Evolutionary conservation across 2,888 invertebrate genomes (phyloP).

Genomic region (Auanema sp.): DNA sequence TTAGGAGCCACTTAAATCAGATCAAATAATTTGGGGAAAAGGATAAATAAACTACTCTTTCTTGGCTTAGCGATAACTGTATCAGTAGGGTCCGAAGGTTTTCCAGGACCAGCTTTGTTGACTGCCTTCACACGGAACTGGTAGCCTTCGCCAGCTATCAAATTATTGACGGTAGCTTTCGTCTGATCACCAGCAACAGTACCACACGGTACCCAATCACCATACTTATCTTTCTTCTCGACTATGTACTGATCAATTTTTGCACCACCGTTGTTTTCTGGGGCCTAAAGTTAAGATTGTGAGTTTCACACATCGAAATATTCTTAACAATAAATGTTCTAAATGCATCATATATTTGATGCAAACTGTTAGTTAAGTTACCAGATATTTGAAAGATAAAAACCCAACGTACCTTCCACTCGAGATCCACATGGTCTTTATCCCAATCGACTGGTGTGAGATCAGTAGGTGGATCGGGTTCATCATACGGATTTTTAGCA

Average conservation of each 20-base stretch:
- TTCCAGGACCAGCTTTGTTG: slow-evolving; percentile 80
- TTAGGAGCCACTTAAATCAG: slow-evolving; percentile 76
- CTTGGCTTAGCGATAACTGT: slow-evolving; percentile 80
- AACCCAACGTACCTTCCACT: slow-evolving; percentile 76
- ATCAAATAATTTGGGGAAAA: background rate
- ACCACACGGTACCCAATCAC: slow-evolving; percentile 62
- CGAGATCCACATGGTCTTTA: slow-evolving; percentile 89
- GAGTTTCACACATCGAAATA: background rate
- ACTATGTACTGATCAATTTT: slow-evolving; percentile 72
- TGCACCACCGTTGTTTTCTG: slow-evolving; percentile 86
- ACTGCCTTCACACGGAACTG: slow-evolving; percentile 78
- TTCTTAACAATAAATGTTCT: background rate
- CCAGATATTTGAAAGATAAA: background rate
- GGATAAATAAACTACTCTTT: slow-evolving; percentile 35
- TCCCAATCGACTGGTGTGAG: slow-evolving; percentile 83
- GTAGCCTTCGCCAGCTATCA: slow-evolving; percentile 87
- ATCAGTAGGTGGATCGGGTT: slow-evolving; percentile 63
- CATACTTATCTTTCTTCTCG: slow-evolving; percentile 64
- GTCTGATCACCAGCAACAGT: slow-evolving; percentile 57
- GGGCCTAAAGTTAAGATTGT: slow-evolving; percentile 69
- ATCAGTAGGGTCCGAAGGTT: slow-evolving; percentile 83
- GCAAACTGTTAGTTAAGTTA: background rate
- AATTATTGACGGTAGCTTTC: slow-evolving; percentile 77
- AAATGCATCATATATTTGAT: background rate
- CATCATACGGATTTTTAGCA: slow-evolving; percentile 84